Conservation (phyloP, 2,888 invertebrate genomes). For the Unio pictorum region DNA sequence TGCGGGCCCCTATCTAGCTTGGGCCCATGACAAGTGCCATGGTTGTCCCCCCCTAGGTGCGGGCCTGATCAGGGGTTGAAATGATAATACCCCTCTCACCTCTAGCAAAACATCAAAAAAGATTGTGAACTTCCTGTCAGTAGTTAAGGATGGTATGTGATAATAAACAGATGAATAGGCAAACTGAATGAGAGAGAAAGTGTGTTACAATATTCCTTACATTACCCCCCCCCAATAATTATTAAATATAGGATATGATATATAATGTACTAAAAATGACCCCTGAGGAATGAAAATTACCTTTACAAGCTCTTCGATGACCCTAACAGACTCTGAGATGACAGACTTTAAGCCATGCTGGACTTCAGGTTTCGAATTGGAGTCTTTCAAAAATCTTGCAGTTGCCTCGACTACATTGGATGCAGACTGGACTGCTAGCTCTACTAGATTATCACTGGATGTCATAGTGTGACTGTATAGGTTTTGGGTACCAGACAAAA, state of each 20-base stretch:
- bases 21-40: no score
- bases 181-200: no score
- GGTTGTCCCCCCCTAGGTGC: no score
- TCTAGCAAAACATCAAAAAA: no score
- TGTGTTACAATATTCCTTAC: no score
- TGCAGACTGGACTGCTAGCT: constrained; percentile 39
- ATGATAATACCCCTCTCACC: no score
- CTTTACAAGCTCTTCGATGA: constrained; percentile 37
- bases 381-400: constrained; percentile 6
- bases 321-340: constrained; percentile 25
- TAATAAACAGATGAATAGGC: no score
- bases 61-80: no score
- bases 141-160: no score
- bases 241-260: background rate
- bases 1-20: no score
- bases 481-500: constrained; percentile 19
- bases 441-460: constrained; percentile 37
- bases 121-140: no score
- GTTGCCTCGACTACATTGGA: constrained; percentile 55
- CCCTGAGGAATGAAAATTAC: constrained; percentile 20
- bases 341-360: constrained; percentile 17
- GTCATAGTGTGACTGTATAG: constrained; percentile 27
- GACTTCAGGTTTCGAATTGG: constrained; percentile 9
- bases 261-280: background rate
- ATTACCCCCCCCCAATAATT: no score